Percentiles rank a stretch among this genome's conserved stretches.
phyloP scores from a whole-genome alignment of 2,113 vertebrate genomes.

The Lasiurus borealis region DNA sequence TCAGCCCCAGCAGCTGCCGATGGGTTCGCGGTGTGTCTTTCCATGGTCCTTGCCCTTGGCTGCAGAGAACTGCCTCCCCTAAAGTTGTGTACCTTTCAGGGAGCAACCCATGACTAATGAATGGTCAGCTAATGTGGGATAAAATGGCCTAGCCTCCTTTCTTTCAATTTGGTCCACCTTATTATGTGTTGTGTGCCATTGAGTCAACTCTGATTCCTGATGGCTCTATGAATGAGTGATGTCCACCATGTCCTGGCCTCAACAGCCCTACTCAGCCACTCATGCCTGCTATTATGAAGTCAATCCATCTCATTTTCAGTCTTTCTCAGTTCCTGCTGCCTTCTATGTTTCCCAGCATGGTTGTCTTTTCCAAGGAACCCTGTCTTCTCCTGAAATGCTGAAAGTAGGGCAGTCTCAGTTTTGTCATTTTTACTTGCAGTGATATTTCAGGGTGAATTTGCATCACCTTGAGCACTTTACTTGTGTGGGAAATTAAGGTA shows the following conservation, averaged over 20 bases:
- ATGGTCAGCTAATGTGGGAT: neutral
- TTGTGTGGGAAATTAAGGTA: neutral
- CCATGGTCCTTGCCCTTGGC: neutral
- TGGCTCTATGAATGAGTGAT: neutral
- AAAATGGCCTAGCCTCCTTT: neutral
- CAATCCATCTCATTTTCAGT: neutral
- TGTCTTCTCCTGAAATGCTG: neutral
- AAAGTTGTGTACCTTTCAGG: neutral
- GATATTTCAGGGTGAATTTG: neutral
- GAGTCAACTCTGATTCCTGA: neutral
- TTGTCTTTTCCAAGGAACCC: neutral
- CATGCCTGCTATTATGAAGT: neutral
- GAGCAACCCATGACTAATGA: neutral
- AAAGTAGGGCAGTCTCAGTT: neutral
- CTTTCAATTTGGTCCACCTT: neutral
- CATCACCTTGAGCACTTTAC: neutral
- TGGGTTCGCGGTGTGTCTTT: neutral
- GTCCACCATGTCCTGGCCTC: neutral
- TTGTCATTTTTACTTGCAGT: neutral
- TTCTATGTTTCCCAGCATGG: neutral
- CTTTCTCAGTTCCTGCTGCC: neutral
- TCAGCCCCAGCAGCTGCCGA: neutral
- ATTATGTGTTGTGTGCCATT: neutral
- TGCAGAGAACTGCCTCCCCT: neutral
- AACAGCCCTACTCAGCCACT: neutral